Base-by-base conservation (phyloP, 2,113 vertebrate species). In the Narcine bancroftii region DNA sequence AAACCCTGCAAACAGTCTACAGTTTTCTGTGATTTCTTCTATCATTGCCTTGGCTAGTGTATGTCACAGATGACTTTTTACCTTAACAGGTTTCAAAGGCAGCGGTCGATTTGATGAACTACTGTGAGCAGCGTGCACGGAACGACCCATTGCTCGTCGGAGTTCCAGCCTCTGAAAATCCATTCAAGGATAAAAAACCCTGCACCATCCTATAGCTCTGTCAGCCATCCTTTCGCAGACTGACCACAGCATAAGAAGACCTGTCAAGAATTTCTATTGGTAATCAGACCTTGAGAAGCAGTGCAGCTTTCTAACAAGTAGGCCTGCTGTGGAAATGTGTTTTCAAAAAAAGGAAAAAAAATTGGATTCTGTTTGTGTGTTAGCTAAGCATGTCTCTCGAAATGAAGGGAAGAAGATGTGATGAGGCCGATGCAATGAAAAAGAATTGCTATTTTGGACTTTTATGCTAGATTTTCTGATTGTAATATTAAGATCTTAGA, bases 101-200 rank as follows among this genome's bases (percentile, higher is more conserved):
- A 45, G 76, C 92, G 50, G 77, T 85, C 72, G 92, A 92, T 85
- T 85, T 92, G 77, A 92, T 92, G 92, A 79, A 85, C 69, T 92
- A 92, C 92, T 92, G 92, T 69, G 83, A 92, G 39, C 76, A 92
- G 63, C 92, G 92, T 85, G 92, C 92, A 65, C 39, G 83, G 83
- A 87, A 72, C 56, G 92, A 92, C 24, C 92, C 92, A 56, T 85
- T 92, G 92, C 92, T 92, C 26, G 79, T 92, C 42, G 92, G 92
- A 73, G 83, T 92, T 19, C 92, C 92, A 83, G 83, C 77, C 79
- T 92, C 92, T 53, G 92, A 92, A 89, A 92, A 92, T 1, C 92
- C 92, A 39, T 92, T 92, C 92, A 92, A 92, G 83, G 92, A 92
- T 73, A 92, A 92, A 71, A 92, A 92, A 71, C 92, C 92, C n/a